phyloP scores from a whole-genome alignment of 2,888 invertebrate genomes.

The Leptinotarsa tumamoca region DNA sequence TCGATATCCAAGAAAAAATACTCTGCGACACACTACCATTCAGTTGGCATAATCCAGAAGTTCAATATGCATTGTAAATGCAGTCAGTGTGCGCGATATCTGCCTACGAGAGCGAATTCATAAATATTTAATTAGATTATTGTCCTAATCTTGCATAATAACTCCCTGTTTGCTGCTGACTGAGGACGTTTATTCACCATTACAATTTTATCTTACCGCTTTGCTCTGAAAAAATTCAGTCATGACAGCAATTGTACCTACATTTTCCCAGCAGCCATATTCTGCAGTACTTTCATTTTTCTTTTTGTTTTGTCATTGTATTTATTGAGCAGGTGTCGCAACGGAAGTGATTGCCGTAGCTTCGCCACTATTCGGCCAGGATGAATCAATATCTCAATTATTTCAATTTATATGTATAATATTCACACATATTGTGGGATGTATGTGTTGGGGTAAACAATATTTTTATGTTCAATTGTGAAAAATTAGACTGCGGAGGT shows the following conservation, averaged over 20 bases:
- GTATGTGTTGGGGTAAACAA: too few relatives aligned
- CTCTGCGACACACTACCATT: constrained; percentile 22
- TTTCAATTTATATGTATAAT: too few relatives aligned
- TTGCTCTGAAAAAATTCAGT: constrained; percentile 9
- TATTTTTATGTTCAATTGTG: too few relatives aligned
- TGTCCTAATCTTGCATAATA: constrained; percentile 40
- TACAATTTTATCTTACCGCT: constrained; percentile 29
- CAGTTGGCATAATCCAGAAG: constrained; percentile 27
- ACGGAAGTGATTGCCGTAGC: background rate
- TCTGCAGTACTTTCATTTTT: background rate
- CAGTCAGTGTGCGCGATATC: constrained; percentile 17
- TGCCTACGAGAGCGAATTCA: constrained; percentile 31
- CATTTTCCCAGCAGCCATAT: constrained; percentile 20
- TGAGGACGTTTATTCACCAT: constrained; percentile 24
- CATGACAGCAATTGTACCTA: constrained; percentile 16
- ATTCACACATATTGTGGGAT: too few relatives aligned
- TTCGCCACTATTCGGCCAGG: background rate
- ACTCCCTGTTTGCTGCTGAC: constrained; percentile 11
- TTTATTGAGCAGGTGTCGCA: constrained; percentile 21
- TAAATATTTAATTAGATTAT: constrained; percentile 44
- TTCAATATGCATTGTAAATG: constrained; percentile 36
- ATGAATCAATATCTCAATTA: background rate
- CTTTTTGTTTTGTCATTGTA: constrained; percentile 5
- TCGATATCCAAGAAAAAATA: background rate
- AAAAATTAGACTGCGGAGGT: too few relatives aligned